Conservation (phyloP, 2,113 vertebrate genomes). For the Actenoides lindsayi region DNA sequence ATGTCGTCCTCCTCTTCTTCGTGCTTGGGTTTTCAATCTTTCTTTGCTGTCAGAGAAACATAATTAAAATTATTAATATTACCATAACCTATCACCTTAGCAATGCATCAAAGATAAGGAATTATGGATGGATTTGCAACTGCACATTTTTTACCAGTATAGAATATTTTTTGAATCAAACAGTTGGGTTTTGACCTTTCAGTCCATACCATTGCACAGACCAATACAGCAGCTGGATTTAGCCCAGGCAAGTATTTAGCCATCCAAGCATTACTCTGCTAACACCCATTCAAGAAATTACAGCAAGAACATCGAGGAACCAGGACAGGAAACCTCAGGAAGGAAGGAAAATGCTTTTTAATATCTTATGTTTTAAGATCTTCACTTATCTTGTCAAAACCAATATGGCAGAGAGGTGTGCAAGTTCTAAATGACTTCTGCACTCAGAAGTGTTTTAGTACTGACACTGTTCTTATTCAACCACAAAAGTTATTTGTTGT, state of each 20-base stretch:
- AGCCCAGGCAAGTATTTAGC: not conserved
- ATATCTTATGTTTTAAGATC: not conserved
- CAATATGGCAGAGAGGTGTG: not conserved
- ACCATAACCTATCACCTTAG: not conserved
- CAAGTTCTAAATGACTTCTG: not conserved
- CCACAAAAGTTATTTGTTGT: not conserved
- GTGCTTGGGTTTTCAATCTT: not conserved
- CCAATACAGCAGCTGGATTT: not conserved
- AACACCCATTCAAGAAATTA: not conserved
- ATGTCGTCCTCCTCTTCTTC: not conserved
- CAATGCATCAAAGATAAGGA: not conserved
- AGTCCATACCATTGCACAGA: not conserved
- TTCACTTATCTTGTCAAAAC: not conserved
- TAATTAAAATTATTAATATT: constrained; percentile 10
- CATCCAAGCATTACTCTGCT: not conserved
- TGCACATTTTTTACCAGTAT: not conserved
- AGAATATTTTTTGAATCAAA: not conserved
- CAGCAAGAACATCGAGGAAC: not conserved
- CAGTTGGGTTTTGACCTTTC: not conserved
- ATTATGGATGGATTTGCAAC: not conserved
- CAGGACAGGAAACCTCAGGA: not conserved
- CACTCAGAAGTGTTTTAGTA: not conserved
- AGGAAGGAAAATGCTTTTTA: not conserved
- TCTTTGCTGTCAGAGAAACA: not conserved
- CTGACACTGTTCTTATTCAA: not conserved